Evolutionary conservation across 2,113 vertebrate genomes (phyloP).

Genomic region (Scomber colias): DNA sequence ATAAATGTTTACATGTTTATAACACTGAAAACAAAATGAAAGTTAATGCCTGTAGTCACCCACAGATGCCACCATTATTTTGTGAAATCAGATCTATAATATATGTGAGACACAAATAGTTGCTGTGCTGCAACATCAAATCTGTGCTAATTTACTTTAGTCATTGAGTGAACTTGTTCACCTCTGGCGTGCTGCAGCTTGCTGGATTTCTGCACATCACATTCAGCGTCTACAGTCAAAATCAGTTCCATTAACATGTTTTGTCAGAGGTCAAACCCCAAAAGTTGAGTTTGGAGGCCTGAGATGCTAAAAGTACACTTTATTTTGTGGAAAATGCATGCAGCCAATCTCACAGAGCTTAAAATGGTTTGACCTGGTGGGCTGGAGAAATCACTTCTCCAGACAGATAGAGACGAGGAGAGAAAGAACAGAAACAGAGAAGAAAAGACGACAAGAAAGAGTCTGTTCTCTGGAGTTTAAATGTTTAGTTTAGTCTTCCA

Average conservation of each 20-base stretch:
- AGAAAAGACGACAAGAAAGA: slow-evolving; percentile 5
- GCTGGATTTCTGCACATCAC: background rate
- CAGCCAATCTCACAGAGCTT: slow-evolving; percentile 43
- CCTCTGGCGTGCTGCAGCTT: background rate
- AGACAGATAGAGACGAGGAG: slow-evolving; percentile 20
- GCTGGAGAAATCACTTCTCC: slow-evolving; percentile 54
- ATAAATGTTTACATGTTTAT: slow-evolving; percentile 2
- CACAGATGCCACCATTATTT: background rate
- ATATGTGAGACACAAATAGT: background rate
- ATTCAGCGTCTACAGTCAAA: background rate
- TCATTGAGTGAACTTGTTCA: slow-evolving; percentile 8
- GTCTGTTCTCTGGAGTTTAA: slow-evolving; percentile 32
- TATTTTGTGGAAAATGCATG: slow-evolving; percentile 44
- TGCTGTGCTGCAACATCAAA: background rate
- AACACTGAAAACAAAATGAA: background rate
- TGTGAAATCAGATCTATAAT: background rate
- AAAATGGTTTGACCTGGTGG: slow-evolving; percentile 27
- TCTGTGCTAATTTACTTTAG: background rate
- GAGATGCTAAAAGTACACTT: slow-evolving; percentile 42
- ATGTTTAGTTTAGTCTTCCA: slow-evolving; percentile 35
- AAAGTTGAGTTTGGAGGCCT: slow-evolving; percentile 3
- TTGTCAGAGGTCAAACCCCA: slow-evolving; percentile 42
- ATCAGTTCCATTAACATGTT: slow-evolving; percentile 10
- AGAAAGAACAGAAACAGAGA: slow-evolving; percentile 5
- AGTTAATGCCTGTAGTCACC: background rate